These are phyloP conservation scores for Heliconius melpomene DNA, from an alignment of 1,140 invertebrate species.

Conservation along the genomic window DNA sequence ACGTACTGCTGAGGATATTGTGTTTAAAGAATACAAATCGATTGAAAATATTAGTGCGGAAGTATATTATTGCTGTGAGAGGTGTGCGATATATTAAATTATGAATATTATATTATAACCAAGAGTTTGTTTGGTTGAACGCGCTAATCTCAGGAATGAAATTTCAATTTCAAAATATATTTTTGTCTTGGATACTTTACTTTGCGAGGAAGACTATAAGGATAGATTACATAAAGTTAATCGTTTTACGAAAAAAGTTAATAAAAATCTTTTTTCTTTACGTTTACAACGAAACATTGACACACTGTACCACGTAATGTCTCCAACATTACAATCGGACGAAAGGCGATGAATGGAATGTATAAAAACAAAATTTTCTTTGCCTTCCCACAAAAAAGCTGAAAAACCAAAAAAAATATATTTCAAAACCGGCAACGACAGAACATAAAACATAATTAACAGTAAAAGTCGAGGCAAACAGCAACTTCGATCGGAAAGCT, in stretches of 20 bases:
- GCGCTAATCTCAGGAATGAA: too few relatives aligned
- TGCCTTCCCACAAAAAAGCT: not conserved
- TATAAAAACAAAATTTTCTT: not conserved
- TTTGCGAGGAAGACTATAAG: too few relatives aligned
- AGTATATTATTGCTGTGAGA: constrained; percentile 19
- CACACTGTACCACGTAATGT: too few relatives aligned
- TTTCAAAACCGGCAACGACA: not conserved
- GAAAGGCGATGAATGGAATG: not conserved
- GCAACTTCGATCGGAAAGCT: not conserved
- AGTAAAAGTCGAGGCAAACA: not conserved
- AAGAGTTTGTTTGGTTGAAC: too few relatives aligned
- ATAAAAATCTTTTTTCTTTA: too few relatives aligned
- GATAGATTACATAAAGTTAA: too few relatives aligned
- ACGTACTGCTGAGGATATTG: constrained; percentile 22
- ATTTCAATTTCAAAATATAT: too few relatives aligned
- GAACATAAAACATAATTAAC: not conserved
- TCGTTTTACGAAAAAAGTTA: too few relatives aligned
- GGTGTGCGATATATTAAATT: not conserved
- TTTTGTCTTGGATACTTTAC: too few relatives aligned
- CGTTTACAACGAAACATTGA: too few relatives aligned
- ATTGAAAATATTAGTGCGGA: constrained; percentile 12
- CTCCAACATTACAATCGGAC: too few relatives aligned
- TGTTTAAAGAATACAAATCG: constrained; percentile 19
- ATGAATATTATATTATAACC: not conserved
- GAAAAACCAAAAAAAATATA: not conserved